Evolutionary conservation across 1,140 invertebrate genomes (phyloP).

Genomic region (Parapsyche elsis): DNA sequence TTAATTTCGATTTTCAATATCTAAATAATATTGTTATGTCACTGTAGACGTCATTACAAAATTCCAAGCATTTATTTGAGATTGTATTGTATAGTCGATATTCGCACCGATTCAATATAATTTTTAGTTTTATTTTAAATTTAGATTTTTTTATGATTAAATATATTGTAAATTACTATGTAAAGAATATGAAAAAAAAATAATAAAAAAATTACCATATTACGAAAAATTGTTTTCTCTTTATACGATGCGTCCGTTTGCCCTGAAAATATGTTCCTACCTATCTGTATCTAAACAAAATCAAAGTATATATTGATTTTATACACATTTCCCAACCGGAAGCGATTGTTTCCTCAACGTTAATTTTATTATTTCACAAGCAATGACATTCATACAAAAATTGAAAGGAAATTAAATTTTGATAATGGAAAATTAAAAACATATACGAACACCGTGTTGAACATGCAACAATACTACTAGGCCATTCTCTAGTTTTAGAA

Average conservation of each 20-base stretch:
- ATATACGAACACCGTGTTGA: too few relatives aligned
- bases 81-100: not conserved
- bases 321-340: not conserved
- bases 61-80: constrained; percentile 5
- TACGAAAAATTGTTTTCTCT: not conserved
- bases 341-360: not conserved
- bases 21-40: not conserved
- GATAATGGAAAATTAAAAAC: not conserved
- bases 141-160: not conserved
- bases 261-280: too few relatives aligned
- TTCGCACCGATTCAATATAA: constrained; percentile 5
- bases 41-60: not conserved
- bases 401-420: not conserved
- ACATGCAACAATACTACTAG: too few relatives aligned
- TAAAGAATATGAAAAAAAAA: constrained; percentile 19
- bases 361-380: not conserved
- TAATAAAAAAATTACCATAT: not conserved
- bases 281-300: too few relatives aligned
- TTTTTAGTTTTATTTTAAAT: not conserved
- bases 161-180: constrained; percentile 7
- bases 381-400: not conserved
- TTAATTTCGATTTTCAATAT: too few relatives aligned
- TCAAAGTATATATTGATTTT: not conserved
- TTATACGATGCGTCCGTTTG: not conserved
- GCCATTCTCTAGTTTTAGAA: too few relatives aligned